These are phyloP conservation scores for Phacellophora camtschatica DNA, from an alignment of 30 jellyfish, hydroid and myxozoan genomes.

Conservation along the genomic window DNA sequence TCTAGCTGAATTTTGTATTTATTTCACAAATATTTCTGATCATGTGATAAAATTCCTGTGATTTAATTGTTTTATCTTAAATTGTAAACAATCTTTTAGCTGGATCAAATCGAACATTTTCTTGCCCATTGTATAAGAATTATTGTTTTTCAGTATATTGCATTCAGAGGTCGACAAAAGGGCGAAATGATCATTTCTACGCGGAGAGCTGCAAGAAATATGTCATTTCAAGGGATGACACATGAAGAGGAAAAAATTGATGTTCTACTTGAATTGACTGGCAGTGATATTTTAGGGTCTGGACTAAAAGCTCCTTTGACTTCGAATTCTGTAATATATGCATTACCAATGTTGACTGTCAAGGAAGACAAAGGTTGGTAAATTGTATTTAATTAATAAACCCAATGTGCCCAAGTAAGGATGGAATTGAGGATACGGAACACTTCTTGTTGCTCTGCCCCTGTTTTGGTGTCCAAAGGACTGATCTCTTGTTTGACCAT, in stretches of 20 bases:
- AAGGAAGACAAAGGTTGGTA: slow-evolving; percentile 90
- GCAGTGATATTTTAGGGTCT: slow-evolving; percentile 86
- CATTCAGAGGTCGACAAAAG: slow-evolving; percentile 61
- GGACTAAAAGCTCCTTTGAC: slow-evolving; percentile 92
- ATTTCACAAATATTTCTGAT: no score
- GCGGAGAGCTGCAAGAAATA: slow-evolving; percentile 85
- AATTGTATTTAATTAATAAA: neutral
- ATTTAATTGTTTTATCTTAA: no score
- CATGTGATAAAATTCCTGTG: no score
- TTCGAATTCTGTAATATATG: slow-evolving; percentile 70
- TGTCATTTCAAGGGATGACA: slow-evolving; percentile 96
- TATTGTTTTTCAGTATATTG: slow-evolving; percentile 92
- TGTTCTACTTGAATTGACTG: slow-evolving; percentile 81
- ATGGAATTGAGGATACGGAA: no score
- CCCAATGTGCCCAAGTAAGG: neutral
- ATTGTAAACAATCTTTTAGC: no score
- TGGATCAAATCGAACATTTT: no score
- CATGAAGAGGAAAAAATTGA: slow-evolving; percentile 79
- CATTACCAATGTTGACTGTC: slow-evolving; percentile 97
- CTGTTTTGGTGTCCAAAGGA: no score
- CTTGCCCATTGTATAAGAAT: no score
- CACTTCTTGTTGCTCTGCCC: no score
- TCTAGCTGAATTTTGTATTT: no score
- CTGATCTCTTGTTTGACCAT: no score
- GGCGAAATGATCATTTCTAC: slow-evolving; percentile 80